Evolutionary conservation across 1,140 invertebrate species (phyloP), one percentile per base, ranked within the genome.

Genomic region (Aphelenchoides avenae): DNA sequence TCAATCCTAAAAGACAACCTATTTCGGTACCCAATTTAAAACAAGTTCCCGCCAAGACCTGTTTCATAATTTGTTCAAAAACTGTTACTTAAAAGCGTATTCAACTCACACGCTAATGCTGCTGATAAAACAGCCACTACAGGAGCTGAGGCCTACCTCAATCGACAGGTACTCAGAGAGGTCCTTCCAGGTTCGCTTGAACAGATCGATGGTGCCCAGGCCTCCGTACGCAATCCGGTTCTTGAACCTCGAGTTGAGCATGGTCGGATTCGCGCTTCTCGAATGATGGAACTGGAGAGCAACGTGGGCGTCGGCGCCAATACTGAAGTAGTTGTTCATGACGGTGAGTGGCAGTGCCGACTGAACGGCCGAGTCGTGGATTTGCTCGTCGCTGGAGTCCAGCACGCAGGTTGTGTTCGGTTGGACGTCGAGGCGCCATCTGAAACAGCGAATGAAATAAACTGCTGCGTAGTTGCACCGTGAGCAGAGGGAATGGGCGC

Each of bases 171-270:
- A n/a, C n/a, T n/a, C n/a, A n/a, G n/a, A n/a, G n/a, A n/a, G n/a
- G n/a, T n/a, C n/a, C n/a, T 92, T 93, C 89, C 93, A 97, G 75
- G 92, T 93, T 34, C 91, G 81, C 71, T 89, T 86, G 65, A 97
- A 84, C 41, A 97, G 80, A 82, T 97, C 93, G 80, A 93, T 93
- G 3, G 92, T 91, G 1, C 93, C 93, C 72, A 91, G 78, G 71
- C 94, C 92, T 6, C 91, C 92, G 79, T 96, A 97, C 78, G 91
- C 96, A 84, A 97, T 87, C 80, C 95, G 94, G 79, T 97, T 97
- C 60, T 89, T 84, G 52, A 97, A 84, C 40, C 93, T 84, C 20
- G 91, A 96, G 78, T 94, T 96, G 78, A 98, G 94, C 73, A 89
- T 90, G 80, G 95, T 89, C 0, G 93, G 93, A 80, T 94, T 92